Evolutionary conservation across 2,113 vertebrate genomes (phyloP), one percentile per base, ranked within the genome.

Genomic region (Psephotus haematonotus): DNA sequence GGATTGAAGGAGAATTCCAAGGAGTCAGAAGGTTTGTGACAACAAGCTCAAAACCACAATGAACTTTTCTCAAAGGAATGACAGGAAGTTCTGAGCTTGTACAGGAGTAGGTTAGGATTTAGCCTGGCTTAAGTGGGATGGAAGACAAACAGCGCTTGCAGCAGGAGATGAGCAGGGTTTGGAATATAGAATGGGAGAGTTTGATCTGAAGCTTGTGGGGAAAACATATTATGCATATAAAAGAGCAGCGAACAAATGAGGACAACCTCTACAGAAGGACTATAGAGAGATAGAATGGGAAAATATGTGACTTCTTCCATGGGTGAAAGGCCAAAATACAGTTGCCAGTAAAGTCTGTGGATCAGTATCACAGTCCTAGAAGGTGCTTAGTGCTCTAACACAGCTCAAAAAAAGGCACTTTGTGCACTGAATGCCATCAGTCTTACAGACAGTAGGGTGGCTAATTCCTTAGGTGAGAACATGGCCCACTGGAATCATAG

Each of bases 1-100:
- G 28, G 37, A 87, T 39, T 74, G 84, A 77, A 77, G 53, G 23
- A 82, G n/a, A 96, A 94, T 85, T 59, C 19, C 15, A 28, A 72
- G 22, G 80, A 86, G 43, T 68, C 11, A 2, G 20, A 74, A 89
- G 64, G 59, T 50, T 86, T 80, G 43, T 1, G 8, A 46, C 0
- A 0, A 35, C 82, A 76, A 90, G 59, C 85, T 93, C 77, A 80
- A 80, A 92, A 92, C 52, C 43, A 46, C 5, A 27, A 77, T 60
- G 68, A 93, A 83, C 63, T 91, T 80, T 92, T 77, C 71, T 88
- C 82, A 75, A 59, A 91, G 84, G 74, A 74, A 43, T 86, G 75
- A 62, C 46, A 87, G 92, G 90, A 93, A 93, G 88, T 95, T 91
- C 63, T 90, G 68, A 82, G 87, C 85, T 90, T 90, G 77, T 91